Conservation (phyloP, 1,140 invertebrate species). For the Notospermus geniculatus region DNA sequence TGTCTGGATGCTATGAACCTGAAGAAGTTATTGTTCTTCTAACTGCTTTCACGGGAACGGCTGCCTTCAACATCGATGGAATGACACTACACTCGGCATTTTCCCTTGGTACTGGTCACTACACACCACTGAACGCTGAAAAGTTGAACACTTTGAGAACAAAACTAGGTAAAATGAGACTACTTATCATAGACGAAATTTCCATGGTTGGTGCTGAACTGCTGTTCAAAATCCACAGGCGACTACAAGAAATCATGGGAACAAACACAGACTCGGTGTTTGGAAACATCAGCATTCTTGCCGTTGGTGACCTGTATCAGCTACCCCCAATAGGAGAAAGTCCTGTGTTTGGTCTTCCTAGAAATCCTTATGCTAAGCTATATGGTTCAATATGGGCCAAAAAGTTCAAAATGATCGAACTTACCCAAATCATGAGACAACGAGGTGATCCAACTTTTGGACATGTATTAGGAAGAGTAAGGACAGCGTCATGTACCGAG, state of each 20-base stretch:
- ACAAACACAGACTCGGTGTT: background rate
- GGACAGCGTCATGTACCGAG: background rate
- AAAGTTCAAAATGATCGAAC: constrained; percentile 1
- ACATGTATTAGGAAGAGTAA: background rate
- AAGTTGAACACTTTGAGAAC: background rate
- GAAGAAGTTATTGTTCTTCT: constrained; percentile 3
- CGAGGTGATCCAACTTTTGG: background rate
- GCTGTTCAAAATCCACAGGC: background rate
- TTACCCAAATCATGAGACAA: constrained; percentile 2
- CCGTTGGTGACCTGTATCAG: constrained; percentile 6
- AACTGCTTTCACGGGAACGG: constrained; percentile 1
- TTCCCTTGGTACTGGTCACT: background rate
- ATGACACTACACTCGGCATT: constrained; percentile 1
- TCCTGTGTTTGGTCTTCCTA: background rate
- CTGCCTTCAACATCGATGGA: constrained; percentile 6
- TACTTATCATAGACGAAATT: constrained; percentile 5
- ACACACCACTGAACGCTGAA: background rate
- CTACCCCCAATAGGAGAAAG: background rate
- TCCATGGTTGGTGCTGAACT: constrained; percentile 7
- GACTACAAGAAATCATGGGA: constrained; percentile 1
- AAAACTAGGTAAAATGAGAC: background rate
- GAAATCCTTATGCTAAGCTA: background rate
- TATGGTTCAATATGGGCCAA: background rate
- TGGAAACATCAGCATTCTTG: background rate
- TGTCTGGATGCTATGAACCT: background rate